Base-by-base conservation (phyloP, 2,113 vertebrate genomes). In the Clarias gariepinus region DNA sequence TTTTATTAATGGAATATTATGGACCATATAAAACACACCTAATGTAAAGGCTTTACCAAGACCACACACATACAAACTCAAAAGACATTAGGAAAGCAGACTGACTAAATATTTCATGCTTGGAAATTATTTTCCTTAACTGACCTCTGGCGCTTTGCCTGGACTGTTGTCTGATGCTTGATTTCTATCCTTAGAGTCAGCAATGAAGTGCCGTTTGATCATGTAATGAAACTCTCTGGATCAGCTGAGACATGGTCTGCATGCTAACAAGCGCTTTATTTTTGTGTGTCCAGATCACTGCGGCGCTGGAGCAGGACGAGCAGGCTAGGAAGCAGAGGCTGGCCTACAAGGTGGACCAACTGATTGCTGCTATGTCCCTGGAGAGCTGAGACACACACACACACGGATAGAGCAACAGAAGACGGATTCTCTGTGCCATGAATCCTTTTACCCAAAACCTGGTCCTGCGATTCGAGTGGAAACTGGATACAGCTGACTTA, bases 341-440 rank as follows among this genome's bases (percentile, higher is more conserved):
- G 93, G 95, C 97, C 0, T 98, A 97, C 94, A 99, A 99, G 93
- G 97, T 99, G 92, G 97, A 99, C 87, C 98, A 99, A 90, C 96
- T 99, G 66, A 98, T 99, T 36, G 92, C 92, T 21, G 97, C 97
- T 91, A 99, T 99, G 98, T 98, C 97, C 86, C 91, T 97, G 0
- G 98, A 99, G 94, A 99, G 98, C 96, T 99, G 98, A 99, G 88
- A 60, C 23, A 63, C 23, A 41, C 71, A 63, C 60, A 41, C 21
- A 52, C 47, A 23, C 12, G 68, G 74, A 85, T 57, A 25, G 81
- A 80, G 52, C 41, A 76, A 74, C 73, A 58, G 81, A 89, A 83
- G 55, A 89, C 78, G 76, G 53, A 69, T 77, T 63, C 66, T 73
- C 63, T 47, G 30, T 73, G 73, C 52, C 58, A 47, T 80, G 78